These are phyloP conservation scores for Tenrec ecaudatus DNA, from an alignment of 2,113 vertebrate genomes.

Conservation along the genomic window DNA sequence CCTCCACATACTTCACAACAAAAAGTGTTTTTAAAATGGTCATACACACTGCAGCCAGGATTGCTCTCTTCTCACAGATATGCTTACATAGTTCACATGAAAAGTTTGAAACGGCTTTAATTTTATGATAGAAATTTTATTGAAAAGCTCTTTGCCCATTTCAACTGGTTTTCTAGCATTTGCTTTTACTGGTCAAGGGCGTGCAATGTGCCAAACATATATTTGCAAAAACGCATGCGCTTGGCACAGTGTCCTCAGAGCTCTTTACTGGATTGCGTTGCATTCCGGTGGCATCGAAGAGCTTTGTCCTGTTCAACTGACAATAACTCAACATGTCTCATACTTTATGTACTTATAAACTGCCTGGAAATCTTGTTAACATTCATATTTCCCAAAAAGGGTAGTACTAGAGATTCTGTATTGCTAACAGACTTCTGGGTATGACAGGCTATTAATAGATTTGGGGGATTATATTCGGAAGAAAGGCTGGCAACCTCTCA, in stretches of 20 bases:
- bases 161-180: neutral
- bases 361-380: neutral
- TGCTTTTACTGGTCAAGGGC: neutral
- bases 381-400: conserved; percentile 31
- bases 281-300: neutral
- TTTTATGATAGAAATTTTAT: neutral
- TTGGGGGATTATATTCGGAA: too few relatives aligned
- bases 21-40: too few relatives aligned
- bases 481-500: too few relatives aligned
- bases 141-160: neutral
- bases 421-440: neutral
- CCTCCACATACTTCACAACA: too few relatives aligned
- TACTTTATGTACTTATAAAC: neutral
- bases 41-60: neutral
- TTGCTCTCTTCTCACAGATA: neutral
- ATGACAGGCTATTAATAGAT: too few relatives aligned
- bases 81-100: neutral
- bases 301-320: neutral
- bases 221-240: neutral
- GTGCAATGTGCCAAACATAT: neutral
- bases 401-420: neutral
- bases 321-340: neutral
- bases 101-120: neutral
- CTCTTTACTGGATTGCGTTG: neutral
- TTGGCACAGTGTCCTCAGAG: neutral